phyloP scores from a whole-genome alignment of 1,140 invertebrate species.

The Drosophila rufa region DNA sequence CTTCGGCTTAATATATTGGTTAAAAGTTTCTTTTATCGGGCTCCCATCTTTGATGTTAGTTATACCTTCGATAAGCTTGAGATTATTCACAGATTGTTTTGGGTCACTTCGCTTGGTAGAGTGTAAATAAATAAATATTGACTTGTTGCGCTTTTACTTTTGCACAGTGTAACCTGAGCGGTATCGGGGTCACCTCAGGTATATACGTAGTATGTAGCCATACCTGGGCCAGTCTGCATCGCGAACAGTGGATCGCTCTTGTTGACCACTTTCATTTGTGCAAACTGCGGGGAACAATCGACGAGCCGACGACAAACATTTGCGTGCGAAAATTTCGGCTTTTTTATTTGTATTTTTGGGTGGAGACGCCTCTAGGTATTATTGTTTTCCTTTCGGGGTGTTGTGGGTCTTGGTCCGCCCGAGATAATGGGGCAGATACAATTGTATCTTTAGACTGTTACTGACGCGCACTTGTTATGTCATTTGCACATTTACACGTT shows the following conservation, averaged over 20 bases:
- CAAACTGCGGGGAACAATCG: constrained; percentile 41
- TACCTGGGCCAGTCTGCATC: constrained; percentile 31
- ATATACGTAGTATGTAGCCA: neutral
- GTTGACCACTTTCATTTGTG: constrained; percentile 54
- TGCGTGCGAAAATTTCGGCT: constrained; percentile 60
- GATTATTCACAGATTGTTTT: neutral
- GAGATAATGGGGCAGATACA: constrained; percentile 76
- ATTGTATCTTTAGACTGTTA: constrained; percentile 67
- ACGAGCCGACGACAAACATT: constrained; percentile 49
- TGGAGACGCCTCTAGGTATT: neutral
- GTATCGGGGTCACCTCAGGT: constrained; percentile 18
- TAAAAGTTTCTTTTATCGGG: no score
- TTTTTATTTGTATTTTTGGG: constrained; percentile 27
- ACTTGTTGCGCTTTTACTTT: constrained; percentile 25
- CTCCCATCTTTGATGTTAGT: no score
- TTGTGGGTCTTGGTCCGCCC: neutral
- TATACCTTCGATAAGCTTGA: no score
- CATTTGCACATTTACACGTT: constrained; percentile 75
- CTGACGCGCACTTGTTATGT: constrained; percentile 65
- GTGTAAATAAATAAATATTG: constrained; percentile 16
- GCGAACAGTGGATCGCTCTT: constrained; percentile 39
- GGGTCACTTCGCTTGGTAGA: neutral
- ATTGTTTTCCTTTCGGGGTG: constrained; percentile 1
- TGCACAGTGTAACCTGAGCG: constrained; percentile 16
- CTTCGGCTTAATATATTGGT: no score